Evolutionary conservation across 2,888 invertebrate species (phyloP).

Genomic region (Nasonia oneida): DNA sequence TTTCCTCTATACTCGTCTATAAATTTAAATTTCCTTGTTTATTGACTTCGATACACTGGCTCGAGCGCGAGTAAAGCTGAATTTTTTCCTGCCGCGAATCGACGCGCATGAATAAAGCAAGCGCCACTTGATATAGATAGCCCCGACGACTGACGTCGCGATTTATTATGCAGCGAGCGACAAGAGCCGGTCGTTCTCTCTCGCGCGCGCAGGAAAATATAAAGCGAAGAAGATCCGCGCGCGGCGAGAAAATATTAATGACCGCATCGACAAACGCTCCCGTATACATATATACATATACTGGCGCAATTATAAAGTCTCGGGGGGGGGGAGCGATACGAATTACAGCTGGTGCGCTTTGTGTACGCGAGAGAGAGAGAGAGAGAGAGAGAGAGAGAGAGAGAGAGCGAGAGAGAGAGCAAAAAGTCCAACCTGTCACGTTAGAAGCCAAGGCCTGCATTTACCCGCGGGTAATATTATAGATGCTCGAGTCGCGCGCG

Average conservation of each 20-base stretch:
- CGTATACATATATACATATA: not conserved
- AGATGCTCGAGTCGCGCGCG: conserved; percentile 2
- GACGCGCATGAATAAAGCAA: conserved; percentile 20
- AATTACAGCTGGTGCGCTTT: no score
- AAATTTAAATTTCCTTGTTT: not conserved
- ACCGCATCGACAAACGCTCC: not conserved
- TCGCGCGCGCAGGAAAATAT: not conserved
- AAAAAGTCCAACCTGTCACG: conserved; percentile 59
- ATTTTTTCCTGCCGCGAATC: not conserved
- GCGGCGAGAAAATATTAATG: conserved; percentile 26
- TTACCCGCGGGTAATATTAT: conserved; percentile 19
- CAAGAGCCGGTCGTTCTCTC: not conserved
- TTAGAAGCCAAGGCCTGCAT: conserved; percentile 50
- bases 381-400: not conserved
- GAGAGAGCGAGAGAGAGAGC: conserved; percentile 23
- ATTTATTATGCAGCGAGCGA: conserved; percentile 48
- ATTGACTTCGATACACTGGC: not conserved
- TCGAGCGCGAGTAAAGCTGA: not conserved
- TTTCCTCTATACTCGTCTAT: not conserved
- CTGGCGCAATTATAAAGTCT: conserved; percentile 52
- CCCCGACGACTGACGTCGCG: conserved; percentile 40
- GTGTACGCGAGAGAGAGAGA: no score
- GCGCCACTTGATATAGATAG: conserved; percentile 28
- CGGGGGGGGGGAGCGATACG: not conserved
- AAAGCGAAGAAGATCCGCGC: conserved; percentile 12